Evolutionary conservation across 2,888 invertebrate species (phyloP).

Genomic region (Drosophila diplacantha): DNA sequence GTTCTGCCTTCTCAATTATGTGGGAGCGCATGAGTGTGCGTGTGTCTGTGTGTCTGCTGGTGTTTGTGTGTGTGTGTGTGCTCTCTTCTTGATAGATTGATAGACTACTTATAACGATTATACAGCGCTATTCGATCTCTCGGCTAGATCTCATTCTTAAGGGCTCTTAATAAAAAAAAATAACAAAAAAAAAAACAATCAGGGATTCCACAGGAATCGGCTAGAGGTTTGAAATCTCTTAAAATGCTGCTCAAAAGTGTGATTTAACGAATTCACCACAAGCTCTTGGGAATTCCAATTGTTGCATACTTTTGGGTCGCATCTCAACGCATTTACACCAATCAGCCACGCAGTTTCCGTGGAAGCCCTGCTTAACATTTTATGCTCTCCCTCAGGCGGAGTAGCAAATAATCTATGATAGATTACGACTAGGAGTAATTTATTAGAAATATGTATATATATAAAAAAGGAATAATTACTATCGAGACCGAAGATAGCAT

Average conservation of each 20-base stretch:
- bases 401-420: constrained; percentile 29
- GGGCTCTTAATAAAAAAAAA: constrained; percentile 60
- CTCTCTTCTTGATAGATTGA: constrained; percentile 23
- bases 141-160: constrained; percentile 39
- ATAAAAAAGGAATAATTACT: constrained; percentile 68
- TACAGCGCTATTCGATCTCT: constrained; percentile 40
- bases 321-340: not conserved
- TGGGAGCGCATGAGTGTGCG: constrained; percentile 39
- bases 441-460: constrained; percentile 63
- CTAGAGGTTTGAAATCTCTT: not conserved
- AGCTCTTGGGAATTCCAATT: not conserved
- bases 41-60: constrained; percentile 19
- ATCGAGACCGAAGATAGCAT: constrained; percentile 73
- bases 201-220: not conserved
- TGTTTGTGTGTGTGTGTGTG: constrained; percentile 16
- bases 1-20: constrained; percentile 26
- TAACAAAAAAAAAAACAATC: constrained; percentile 20
- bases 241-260: not conserved
- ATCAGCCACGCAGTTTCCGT: not conserved
- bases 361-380: constrained; percentile 32
- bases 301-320: not conserved
- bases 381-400: constrained; percentile 14
- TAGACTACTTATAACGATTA: constrained; percentile 37
- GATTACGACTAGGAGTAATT: constrained; percentile 41
- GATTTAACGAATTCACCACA: not conserved